A percentile compares a stretch with the other conserved stretches of the same genome.
Conservation (phyloP, 2,888 invertebrate species). For the Nephrocerus scutellatus region DNA sequence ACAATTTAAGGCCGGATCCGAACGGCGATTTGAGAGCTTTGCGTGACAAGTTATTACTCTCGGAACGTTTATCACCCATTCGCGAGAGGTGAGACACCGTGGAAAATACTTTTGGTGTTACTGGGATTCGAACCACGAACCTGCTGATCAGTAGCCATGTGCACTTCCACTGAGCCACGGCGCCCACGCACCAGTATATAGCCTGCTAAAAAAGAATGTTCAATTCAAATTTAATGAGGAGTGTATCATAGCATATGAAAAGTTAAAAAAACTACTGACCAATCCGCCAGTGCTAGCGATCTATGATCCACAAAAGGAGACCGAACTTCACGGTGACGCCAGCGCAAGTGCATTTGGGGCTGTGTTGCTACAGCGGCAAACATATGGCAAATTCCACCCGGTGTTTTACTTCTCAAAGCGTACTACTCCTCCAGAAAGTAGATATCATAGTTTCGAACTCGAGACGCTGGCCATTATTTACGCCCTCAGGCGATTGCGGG, state of each 20-base stretch:
- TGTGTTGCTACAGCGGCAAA: background rate
- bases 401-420: constrained; percentile 31
- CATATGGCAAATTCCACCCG: constrained; percentile 20
- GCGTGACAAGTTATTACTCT: no score
- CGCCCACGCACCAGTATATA: no score
- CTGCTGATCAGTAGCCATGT: no score
- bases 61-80: no score
- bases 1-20: no score
- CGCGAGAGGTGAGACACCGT: no score
- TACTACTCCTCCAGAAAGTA: constrained; percentile 22
- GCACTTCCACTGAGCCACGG: no score
- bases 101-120: no score
- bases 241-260: background rate
- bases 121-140: no score
- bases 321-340: constrained; percentile 25
- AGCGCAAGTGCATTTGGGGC: background rate
- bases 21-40: no score
- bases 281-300: background rate
- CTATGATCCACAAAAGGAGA: constrained; percentile 9
- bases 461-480: constrained; percentile 28
- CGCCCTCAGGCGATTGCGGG: constrained; percentile 18
- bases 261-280: background rate
- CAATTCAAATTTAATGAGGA: background rate
- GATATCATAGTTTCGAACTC: constrained; percentile 29
- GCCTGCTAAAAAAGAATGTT: background rate